phyloP scores from a whole-genome alignment of 2,888 invertebrate species.

The Apantesis nais region DNA sequence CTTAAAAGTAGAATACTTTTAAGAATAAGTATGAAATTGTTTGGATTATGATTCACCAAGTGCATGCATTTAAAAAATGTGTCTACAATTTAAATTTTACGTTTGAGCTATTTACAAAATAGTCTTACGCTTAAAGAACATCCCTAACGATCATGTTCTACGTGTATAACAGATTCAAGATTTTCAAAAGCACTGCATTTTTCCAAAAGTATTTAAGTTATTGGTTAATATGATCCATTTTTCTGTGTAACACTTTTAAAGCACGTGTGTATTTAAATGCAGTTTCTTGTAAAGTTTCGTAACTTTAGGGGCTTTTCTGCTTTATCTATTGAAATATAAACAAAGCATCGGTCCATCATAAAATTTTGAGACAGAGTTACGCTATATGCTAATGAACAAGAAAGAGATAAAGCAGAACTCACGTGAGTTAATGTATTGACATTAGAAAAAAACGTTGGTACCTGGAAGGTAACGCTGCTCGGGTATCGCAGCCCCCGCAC shows the following conservation, averaged over 20 bases:
- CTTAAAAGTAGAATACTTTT: constrained; percentile 26
- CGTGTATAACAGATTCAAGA: background rate
- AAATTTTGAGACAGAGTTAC: constrained; percentile 56
- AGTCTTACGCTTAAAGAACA: background rate
- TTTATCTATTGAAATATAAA: constrained; percentile 76
- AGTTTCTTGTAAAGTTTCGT: constrained; percentile 57
- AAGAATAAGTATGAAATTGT: constrained; percentile 19
- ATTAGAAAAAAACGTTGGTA: constrained; percentile 75
- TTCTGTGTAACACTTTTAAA: constrained; percentile 59
- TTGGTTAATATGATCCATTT: constrained; percentile 16
- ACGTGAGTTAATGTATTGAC: constrained; percentile 82
- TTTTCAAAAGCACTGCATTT: constrained; percentile 9
- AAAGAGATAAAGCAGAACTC: constrained; percentile 68
- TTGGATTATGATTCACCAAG: constrained; percentile 40
- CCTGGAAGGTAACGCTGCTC: constrained; percentile 75
- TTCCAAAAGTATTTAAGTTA: constrained; percentile 1
- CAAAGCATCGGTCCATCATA: constrained; percentile 64
- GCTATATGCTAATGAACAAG: constrained; percentile 45
- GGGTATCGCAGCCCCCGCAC: constrained; percentile 66
- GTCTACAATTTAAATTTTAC: background rate
- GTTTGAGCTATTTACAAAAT: background rate
- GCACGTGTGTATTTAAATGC: constrained; percentile 59
- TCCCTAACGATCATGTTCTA: background rate
- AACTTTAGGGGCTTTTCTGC: constrained; percentile 53
- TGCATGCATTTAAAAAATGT: constrained; percentile 6